Percentiles rank a stretch among this genome's conserved stretches.
These are phyloP conservation scores for Fissipunctia ypsillon DNA, from an alignment of 2,888 invertebrate genomes.

Conservation along the genomic window DNA sequence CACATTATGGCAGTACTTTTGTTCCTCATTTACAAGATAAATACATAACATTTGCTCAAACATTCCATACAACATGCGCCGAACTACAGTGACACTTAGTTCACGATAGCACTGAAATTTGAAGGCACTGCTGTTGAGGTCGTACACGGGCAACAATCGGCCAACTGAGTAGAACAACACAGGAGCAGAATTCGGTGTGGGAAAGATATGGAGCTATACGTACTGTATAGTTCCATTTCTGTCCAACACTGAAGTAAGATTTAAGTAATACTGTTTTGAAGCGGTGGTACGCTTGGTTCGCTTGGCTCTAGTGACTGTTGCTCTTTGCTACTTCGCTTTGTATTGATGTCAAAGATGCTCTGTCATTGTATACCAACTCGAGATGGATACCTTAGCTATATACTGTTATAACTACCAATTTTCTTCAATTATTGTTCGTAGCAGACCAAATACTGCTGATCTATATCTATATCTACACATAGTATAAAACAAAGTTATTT, in stretches of 20 bases:
- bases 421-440: background rate
- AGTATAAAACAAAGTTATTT: background rate
- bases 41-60: slow-evolving; percentile 3
- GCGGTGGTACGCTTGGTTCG: background rate
- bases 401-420: too few relatives aligned
- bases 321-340: background rate
- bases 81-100: slow-evolving; percentile 38
- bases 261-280: too few relatives aligned
- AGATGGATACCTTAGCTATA: background rate
- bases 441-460: background rate
- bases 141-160: slow-evolving; percentile 23
- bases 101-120: slow-evolving; percentile 37
- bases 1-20: too few relatives aligned
- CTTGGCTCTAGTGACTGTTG: background rate
- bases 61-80: slow-evolving; percentile 15
- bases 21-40: background rate
- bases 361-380: background rate
- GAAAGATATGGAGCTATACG: background rate
- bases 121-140: slow-evolving; percentile 4
- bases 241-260: background rate
- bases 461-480: background rate
- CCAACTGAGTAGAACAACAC: background rate
- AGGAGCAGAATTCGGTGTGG: too few relatives aligned
- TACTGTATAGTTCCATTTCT: background rate
- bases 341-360: background rate